Conservation (phyloP, 2,888 invertebrate genomes). For the Xiphydria camelus region DNA sequence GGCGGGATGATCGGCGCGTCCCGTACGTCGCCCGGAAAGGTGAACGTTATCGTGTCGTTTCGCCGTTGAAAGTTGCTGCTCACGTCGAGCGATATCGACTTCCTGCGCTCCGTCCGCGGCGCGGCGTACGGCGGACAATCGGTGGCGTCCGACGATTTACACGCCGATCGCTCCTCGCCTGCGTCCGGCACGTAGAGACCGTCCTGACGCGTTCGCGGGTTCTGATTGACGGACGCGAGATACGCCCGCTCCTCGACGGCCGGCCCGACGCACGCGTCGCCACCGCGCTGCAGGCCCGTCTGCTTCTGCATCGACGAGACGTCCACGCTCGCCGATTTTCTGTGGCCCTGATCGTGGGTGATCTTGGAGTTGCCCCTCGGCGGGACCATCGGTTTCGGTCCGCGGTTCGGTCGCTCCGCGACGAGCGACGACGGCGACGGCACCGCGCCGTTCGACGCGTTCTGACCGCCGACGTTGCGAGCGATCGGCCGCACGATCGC, state of each 20-base stretch:
- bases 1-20: constrained; percentile 8
- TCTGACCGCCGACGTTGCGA: constrained; percentile 44
- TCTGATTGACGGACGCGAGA: constrained; percentile 43
- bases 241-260: constrained; percentile 43
- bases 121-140: constrained; percentile 47
- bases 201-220: constrained; percentile 51
- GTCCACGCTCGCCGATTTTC: constrained; percentile 45
- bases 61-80: constrained; percentile 46
- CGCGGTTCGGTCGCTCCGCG: constrained; percentile 42
- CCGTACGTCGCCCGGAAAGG: constrained; percentile 44
- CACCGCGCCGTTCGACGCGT: constrained; percentile 31
- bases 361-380: constrained; percentile 53
- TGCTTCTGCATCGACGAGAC: constrained; percentile 29
- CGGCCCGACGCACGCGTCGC: constrained; percentile 28
- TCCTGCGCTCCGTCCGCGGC: constrained; percentile 48
- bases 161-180: constrained; percentile 37
- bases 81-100: constrained; percentile 49
- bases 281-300: constrained; percentile 27
- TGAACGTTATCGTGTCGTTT: constrained; percentile 51
- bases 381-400: constrained; percentile 54
- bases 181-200: constrained; percentile 51
- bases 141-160: constrained; percentile 38
- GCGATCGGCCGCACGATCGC: constrained; percentile 54
- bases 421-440: too few relatives aligned
- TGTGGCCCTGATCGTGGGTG: constrained; percentile 46